Conservation (phyloP, 2,797 vertebrate genomes). For the Eurystomus glaucurus region DNA sequence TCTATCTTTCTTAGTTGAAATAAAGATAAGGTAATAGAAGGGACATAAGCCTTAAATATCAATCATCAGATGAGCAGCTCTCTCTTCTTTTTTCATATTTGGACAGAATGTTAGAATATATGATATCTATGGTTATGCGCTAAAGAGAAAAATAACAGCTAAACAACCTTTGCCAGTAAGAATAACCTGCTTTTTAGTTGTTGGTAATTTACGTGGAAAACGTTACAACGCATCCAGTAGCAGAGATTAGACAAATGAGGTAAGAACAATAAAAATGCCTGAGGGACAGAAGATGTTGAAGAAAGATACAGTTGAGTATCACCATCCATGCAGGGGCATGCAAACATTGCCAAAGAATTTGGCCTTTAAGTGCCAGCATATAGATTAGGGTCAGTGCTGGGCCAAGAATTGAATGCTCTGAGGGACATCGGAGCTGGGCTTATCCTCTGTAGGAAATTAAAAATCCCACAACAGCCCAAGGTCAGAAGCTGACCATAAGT, state of each 20-base stretch:
- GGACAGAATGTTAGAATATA: background rate
- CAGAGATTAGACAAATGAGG: background rate
- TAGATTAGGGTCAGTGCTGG: background rate
- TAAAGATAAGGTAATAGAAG: background rate
- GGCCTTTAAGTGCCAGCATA: background rate
- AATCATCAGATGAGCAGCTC: background rate
- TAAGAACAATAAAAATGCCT: constrained; percentile 4
- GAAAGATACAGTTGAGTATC: constrained; percentile 33
- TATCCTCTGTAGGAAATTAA: background rate
- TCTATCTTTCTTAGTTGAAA: background rate
- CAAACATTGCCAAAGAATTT: constrained; percentile 4
- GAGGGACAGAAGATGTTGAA: constrained; percentile 24
- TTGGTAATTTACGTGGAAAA: constrained; percentile 19
- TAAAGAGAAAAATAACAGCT: background rate
- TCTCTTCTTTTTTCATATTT: background rate
- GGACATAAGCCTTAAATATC: background rate
- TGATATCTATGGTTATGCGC: background rate
- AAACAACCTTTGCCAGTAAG: background rate
- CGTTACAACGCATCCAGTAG: background rate
- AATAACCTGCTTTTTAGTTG: background rate
- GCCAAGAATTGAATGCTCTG: constrained; percentile 1
- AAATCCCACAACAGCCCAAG: background rate
- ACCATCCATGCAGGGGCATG: background rate
- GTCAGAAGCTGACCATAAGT: background rate
- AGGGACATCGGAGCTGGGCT: background rate